Evolutionary conservation across 2,113 vertebrate species (phyloP).

Genomic region (Myxocyprinus asiaticus): DNA sequence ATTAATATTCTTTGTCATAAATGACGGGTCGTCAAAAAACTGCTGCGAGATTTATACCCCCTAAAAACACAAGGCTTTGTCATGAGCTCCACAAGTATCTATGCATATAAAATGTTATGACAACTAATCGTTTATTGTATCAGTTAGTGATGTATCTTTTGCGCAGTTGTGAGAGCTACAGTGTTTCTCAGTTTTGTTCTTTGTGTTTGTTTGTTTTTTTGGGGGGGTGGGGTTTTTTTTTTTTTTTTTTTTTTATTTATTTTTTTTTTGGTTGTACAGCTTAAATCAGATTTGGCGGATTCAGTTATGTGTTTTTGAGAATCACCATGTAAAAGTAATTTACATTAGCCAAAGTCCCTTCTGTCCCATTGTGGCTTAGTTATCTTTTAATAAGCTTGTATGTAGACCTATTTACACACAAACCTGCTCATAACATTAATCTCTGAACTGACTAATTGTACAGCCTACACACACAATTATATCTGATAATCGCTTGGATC

Average conservation of each 20-base stretch:
- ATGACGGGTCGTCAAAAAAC: constrained; percentile 25
- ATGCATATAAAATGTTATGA: constrained; percentile 29
- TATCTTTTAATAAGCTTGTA: constrained; percentile 28
- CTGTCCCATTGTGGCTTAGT: constrained; percentile 31
- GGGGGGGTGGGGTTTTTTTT: no score
- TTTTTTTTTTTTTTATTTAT: neutral
- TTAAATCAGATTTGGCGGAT: neutral
- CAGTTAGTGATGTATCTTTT: constrained; percentile 51
- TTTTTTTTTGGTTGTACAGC: constrained; percentile 50
- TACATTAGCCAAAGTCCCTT: neutral
- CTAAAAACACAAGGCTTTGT: constrained; percentile 24
- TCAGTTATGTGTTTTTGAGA: neutral
- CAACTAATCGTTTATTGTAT: neutral
- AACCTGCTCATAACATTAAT: constrained; percentile 12
- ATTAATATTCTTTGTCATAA: constrained; percentile 38
- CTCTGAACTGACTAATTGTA: neutral
- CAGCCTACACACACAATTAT: constrained; percentile 19
- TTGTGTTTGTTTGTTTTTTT: no score
- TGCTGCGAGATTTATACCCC: constrained; percentile 11
- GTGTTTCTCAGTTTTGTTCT: no score
- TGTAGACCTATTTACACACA: constrained; percentile 20
- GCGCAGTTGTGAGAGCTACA: constrained; percentile 48
- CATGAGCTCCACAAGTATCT: constrained; percentile 14
- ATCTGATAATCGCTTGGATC: neutral
- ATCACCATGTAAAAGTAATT: neutral